Evolutionary conservation across 1,140 invertebrate genomes (phyloP), one percentile per base, ranked within the genome.

Genomic region (Drosophila virilis): DNA sequence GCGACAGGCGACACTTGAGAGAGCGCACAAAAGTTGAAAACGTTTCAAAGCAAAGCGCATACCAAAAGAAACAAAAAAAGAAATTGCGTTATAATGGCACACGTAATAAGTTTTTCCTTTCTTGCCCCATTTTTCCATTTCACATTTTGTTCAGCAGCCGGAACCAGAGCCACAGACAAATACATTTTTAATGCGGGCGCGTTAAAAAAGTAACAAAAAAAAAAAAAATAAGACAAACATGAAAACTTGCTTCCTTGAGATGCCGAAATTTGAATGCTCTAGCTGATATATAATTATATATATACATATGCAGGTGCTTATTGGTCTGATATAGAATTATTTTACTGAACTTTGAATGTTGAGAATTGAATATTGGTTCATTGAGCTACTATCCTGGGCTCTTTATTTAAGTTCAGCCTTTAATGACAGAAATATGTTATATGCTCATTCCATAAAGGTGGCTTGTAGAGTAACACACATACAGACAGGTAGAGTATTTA

Each of bases 31-130:
- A 59, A 74, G 51, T 66, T 66, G 9, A 57, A 58, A 59, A 48
- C 38, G 54, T 48, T 55, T 52, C 42, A 37, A 48, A 64, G n/a
- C 57, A 64, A 28, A 80, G 37, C 57, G 17, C n/a, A 54, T 50
- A 65, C 61, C 37, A 55, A 73, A 68, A 60, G 43, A 45, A 62
- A 81, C 68, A 74, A 82, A 85, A 48, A 85, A 85, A 69, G 78
- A 88, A 86, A 86, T 86, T 86, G 83, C 83, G 78, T 85, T 85
- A 85, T 85, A 85, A 85, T 85, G 81, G 85, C 81, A 85, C 82
- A 80, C 82, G 81, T 86, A 85, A 75, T 74, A 83, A 82, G 74
- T 60, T 75, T 77, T 65, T 73, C 57, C 42, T 60, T 51, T 51
- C 32, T 42, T 42, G 43, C 10, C 9, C 35, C 65, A 59, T 46